A percentile compares a stretch with the other conserved stretches of the same genome.
These are phyloP conservation scores for Ips typographus DNA, from an alignment of 1,140 invertebrate species.

Conservation along the genomic window DNA sequence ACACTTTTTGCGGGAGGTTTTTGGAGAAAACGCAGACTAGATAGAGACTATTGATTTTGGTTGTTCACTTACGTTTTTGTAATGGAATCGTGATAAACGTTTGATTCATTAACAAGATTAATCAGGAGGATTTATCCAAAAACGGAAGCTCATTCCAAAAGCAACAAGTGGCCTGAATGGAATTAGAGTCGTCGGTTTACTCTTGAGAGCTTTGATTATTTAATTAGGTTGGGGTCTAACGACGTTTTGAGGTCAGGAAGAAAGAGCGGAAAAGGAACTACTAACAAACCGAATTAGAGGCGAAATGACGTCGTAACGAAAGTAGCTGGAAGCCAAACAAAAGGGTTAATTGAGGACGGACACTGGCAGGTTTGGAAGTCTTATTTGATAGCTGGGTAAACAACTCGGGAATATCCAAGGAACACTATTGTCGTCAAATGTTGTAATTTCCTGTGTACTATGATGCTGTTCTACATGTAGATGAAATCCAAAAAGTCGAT, in stretches of 20 bases:
- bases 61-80: not conserved
- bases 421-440: not conserved
- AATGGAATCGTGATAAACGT: not conserved
- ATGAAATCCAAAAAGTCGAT: too few relatives aligned
- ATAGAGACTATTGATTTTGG: not conserved
- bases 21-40: too few relatives aligned
- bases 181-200: constrained; percentile 22
- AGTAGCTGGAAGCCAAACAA: constrained; percentile 1
- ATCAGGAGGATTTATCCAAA: not conserved
- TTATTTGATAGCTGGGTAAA: constrained; percentile 6
- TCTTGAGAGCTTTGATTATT: constrained; percentile 25
- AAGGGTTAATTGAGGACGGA: constrained; percentile 8
- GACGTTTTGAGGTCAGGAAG: constrained; percentile 24
- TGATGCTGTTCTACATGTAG: too few relatives aligned
- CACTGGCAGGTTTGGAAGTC: not conserved
- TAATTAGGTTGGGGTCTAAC: constrained; percentile 21
- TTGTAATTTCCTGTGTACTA: too few relatives aligned
- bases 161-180: constrained; percentile 22
- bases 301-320: constrained; percentile 2
- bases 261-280: constrained; percentile 15
- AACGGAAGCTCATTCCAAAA: constrained; percentile 19
- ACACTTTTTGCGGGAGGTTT: not conserved
- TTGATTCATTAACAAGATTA: not conserved
- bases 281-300: constrained; percentile 20
- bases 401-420: not conserved